Evolutionary conservation across 2,888 invertebrate species (phyloP).

Genomic region (Coelopa pilipes): DNA sequence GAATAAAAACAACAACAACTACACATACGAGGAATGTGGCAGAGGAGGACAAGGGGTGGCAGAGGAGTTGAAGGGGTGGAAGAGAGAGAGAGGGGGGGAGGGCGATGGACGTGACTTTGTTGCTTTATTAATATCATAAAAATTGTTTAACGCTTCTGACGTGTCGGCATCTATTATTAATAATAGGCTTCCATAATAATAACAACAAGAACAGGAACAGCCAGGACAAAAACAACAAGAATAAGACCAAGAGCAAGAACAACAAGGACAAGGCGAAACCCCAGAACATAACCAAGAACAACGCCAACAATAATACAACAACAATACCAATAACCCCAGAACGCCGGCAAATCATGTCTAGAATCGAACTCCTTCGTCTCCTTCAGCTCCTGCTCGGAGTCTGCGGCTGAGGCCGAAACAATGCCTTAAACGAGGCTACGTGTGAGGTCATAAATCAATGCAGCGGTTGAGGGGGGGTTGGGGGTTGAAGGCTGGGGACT

Average conservation of each 20-base stretch:
- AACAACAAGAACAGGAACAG: not conserved
- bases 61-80: no score
- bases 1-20: not conserved
- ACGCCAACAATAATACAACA: not conserved
- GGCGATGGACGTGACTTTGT: slow-evolving; percentile 52
- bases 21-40: not conserved
- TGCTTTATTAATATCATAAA: slow-evolving; percentile 55
- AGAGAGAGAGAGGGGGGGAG: not conserved
- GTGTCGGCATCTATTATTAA: slow-evolving; percentile 49
- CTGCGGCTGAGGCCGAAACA: no score
- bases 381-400: no score
- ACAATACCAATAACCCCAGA: not conserved
- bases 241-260: slow-evolving; percentile 23
- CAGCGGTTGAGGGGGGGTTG: not conserved
- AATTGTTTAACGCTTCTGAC: slow-evolving; percentile 51
- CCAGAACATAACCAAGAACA: not conserved
- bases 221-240: slow-evolving; percentile 11
- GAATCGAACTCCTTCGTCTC: not conserved
- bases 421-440: slow-evolving; percentile 1
- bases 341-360: not conserved
- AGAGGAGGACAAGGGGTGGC: no score
- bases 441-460: not conserved
- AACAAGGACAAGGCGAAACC: not conserved
- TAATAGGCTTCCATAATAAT: slow-evolving; percentile 40
- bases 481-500: not conserved